These are phyloP conservation scores for Phortica magna DNA, from an alignment of 2,888 invertebrate genomes.

Conservation along the genomic window DNA sequence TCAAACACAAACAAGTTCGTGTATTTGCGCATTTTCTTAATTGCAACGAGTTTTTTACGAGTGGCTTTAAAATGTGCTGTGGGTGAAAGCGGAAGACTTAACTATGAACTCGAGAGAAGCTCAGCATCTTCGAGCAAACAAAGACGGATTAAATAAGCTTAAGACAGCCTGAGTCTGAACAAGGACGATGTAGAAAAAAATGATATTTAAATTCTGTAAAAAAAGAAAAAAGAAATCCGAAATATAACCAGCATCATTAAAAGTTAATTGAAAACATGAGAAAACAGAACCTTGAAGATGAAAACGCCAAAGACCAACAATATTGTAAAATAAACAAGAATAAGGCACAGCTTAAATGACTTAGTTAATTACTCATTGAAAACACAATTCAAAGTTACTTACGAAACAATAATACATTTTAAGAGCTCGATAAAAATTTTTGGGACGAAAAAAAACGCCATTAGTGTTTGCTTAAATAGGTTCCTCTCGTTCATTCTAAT, in stretches of 20 bases:
- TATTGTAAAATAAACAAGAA: neutral
- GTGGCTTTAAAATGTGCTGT: slow-evolving; percentile 8
- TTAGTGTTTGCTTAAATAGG: too few relatives aligned
- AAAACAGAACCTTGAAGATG: slow-evolving; percentile 20
- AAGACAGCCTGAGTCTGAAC: neutral
- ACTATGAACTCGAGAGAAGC: neutral
- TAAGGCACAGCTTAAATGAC: slow-evolving; percentile 23
- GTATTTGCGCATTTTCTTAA: slow-evolving; percentile 27
- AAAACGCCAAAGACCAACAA: slow-evolving; percentile 15
- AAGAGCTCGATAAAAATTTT: too few relatives aligned
- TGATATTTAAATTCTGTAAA: slow-evolving; percentile 50
- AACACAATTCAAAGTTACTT: neutral
- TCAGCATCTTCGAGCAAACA: slow-evolving; percentile 5
- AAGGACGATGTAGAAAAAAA: slow-evolving; percentile 26
- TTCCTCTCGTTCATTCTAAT: slow-evolving; percentile 61
- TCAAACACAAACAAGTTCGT: slow-evolving; percentile 1
- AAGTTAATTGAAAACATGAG: slow-evolving; percentile 40
- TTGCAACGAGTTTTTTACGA: slow-evolving; percentile 17
- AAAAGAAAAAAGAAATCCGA: neutral
- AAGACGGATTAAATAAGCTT: slow-evolving; percentile 29
- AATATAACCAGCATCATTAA: slow-evolving; percentile 39
- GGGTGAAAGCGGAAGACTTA: neutral
- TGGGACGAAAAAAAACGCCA: too few relatives aligned
- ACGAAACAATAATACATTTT: neutral
- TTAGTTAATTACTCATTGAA: slow-evolving; percentile 19